These are phyloP conservation scores for Meles meles DNA, from an alignment of 2,113 vertebrate genomes.

Conservation along the genomic window DNA sequence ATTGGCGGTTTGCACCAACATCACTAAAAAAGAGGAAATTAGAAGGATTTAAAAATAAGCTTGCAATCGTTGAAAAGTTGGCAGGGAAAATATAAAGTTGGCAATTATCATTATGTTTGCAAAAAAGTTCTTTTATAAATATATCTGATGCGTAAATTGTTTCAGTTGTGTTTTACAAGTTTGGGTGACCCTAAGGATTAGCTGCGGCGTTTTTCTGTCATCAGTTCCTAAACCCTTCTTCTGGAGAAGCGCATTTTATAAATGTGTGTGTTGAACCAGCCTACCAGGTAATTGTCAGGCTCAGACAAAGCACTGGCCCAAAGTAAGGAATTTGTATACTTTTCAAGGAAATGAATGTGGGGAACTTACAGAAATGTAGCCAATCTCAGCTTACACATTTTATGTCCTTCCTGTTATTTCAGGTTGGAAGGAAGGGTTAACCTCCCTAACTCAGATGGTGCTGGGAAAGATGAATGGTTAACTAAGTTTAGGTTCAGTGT, in stretches of 20 bases:
- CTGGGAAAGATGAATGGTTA: neutral
- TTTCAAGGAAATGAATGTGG: neutral
- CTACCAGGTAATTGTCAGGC: rapidly evolving
- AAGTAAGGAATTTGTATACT: neutral
- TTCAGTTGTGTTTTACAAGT: neutral
- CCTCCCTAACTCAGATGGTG: neutral
- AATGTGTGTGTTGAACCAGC: neutral
- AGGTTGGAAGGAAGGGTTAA: neutral
- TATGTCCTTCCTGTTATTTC: neutral
- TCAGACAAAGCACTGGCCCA: neutral
- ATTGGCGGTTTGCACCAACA: neutral
- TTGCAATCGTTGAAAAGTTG: neutral
- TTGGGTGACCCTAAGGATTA: neutral
- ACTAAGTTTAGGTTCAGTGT: neutral
- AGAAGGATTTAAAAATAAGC: neutral
- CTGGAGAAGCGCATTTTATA: neutral
- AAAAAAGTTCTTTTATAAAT: neutral
- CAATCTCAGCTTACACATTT: neutral
- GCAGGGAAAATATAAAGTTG: neutral
- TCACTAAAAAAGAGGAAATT: neutral
- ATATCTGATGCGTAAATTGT: neutral
- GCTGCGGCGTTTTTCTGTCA: neutral
- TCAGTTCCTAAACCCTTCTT: neutral
- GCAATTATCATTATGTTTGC: neutral
- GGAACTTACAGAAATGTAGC: neutral